Evolutionary conservation across 2,888 invertebrate species (phyloP).

Genomic region (Orthosia gracilis): DNA sequence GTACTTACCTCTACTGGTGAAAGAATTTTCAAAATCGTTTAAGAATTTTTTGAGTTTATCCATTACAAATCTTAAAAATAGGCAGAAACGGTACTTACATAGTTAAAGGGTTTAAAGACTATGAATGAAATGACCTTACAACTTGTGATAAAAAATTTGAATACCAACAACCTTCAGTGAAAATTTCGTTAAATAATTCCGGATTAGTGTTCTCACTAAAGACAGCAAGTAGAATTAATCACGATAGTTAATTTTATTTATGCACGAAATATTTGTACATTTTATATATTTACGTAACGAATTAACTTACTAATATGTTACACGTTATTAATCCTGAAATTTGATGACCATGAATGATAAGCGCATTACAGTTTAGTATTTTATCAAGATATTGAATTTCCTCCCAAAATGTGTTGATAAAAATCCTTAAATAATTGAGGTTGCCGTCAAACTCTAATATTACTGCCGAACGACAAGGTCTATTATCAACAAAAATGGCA

Average conservation of each 20-base stretch:
- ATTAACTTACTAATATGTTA: constrained; percentile 19
- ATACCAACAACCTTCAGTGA: not conserved
- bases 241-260: not conserved
- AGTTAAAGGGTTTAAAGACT: not conserved
- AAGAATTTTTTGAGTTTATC: no score
- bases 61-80: no score
- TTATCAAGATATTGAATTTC: not conserved
- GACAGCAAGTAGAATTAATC: not conserved
- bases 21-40: no score
- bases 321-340: constrained; percentile 8
- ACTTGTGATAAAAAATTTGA: not conserved
- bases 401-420: constrained; percentile 8
- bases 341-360: constrained; percentile 1
- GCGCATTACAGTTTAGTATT: not conserved
- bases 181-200: not conserved
- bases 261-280: not conserved
- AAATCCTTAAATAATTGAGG: constrained; percentile 11
- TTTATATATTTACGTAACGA: constrained; percentile 12
- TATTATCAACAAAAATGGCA: constrained; percentile 79
- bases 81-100: no score
- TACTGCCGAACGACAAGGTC: constrained; percentile 65
- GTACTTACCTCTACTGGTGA: no score
- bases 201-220: constrained; percentile 14
- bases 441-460: constrained; percentile 60
- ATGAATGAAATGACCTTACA: not conserved